phyloP scores from a whole-genome alignment of 1,140 invertebrate species.

The Zaprionus kolodkinae region DNA sequence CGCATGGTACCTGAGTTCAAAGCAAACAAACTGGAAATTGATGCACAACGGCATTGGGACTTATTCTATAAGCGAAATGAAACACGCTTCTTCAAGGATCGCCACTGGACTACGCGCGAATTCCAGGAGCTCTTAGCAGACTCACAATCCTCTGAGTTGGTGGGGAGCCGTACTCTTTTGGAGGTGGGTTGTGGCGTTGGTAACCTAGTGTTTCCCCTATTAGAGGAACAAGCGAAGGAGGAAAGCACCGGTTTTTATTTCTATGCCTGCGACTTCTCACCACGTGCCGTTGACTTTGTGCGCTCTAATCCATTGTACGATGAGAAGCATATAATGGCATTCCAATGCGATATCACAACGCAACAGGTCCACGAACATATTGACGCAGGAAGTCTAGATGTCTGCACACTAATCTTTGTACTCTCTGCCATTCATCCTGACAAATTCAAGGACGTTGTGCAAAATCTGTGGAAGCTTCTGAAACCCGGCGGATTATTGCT shows the following conservation, averaged over 20 bases:
- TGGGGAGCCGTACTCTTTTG: conserved; percentile 85
- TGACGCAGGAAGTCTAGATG: conserved; percentile 88
- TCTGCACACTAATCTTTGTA: conserved; percentile 97
- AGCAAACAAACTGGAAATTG: conserved; percentile 92
- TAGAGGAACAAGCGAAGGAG: conserved; percentile 89
- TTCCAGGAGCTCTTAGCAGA: conserved; percentile 93
- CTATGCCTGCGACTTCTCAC: conserved; percentile 97
- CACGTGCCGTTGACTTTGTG: conserved; percentile 94
- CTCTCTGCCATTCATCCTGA: conserved; percentile 96
- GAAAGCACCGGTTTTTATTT: conserved; percentile 85
- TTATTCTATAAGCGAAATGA: conserved; percentile 98
- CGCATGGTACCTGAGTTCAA: conserved; percentile 91
- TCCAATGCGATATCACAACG: conserved; percentile 90
- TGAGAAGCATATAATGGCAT: conserved; percentile 88
- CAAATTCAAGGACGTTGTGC: conserved; percentile 90
- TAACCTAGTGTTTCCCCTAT: conserved; percentile 96
- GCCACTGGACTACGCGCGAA: conserved; percentile 98
- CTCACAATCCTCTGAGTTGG: not conserved
- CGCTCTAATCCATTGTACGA: conserved; percentile 87
- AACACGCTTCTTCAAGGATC: conserved; percentile 97
- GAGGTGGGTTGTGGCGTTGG: conserved; percentile 99
- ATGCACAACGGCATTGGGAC: conserved; percentile 98
- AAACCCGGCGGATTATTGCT: conserved; percentile 93
- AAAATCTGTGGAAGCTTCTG: conserved; percentile 89
- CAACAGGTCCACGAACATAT: conserved; percentile 87